Percentiles rank a stretch among this genome's conserved stretches.
Conservation (phyloP, 1,140 invertebrate species). For the Hormaphis cornu region DNA sequence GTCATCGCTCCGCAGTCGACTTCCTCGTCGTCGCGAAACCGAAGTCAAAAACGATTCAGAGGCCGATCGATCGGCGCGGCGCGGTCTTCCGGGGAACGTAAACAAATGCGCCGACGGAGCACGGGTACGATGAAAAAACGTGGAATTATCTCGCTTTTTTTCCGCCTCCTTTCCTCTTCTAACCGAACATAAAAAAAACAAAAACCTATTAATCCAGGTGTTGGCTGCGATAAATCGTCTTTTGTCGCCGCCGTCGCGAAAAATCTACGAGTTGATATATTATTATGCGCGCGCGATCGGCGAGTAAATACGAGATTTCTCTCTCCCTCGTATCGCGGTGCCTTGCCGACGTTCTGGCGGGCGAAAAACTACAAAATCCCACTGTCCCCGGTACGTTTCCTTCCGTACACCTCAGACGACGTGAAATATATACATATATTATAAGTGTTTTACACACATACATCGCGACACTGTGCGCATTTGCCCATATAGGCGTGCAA, state of each 20-base stretch:
- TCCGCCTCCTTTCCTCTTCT: not conserved
- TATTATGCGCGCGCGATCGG: not conserved
- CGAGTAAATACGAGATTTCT: conserved; percentile 31
- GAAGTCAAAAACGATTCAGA: too few species aligned
- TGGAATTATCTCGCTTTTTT: conserved; percentile 12
- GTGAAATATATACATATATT: not conserved
- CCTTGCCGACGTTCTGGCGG: not conserved
- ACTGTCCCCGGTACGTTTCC: not conserved
- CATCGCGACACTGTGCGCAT: too few species aligned
- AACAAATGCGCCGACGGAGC: too few species aligned
- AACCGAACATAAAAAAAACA: too few species aligned
- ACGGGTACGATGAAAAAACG: conserved; percentile 7
- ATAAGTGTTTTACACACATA: too few species aligned
- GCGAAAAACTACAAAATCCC: conserved; percentile 15
- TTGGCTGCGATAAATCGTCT: conserved; percentile 30
- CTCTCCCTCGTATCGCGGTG: not conserved
- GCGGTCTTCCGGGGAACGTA: too few species aligned
- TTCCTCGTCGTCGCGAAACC: too few species aligned
- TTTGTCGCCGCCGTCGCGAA: conserved; percentile 14
- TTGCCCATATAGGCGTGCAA: too few species aligned
- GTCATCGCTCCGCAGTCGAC: too few species aligned
- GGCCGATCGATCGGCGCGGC: too few species aligned
- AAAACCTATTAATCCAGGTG: conserved; percentile 32
- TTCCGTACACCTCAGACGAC: not conserved
- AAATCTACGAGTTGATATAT: conserved; percentile 30